These are phyloP conservation scores for Acromyrmex echinatior DNA, from an alignment of 1,140 invertebrate genomes.

Conservation along the genomic window DNA sequence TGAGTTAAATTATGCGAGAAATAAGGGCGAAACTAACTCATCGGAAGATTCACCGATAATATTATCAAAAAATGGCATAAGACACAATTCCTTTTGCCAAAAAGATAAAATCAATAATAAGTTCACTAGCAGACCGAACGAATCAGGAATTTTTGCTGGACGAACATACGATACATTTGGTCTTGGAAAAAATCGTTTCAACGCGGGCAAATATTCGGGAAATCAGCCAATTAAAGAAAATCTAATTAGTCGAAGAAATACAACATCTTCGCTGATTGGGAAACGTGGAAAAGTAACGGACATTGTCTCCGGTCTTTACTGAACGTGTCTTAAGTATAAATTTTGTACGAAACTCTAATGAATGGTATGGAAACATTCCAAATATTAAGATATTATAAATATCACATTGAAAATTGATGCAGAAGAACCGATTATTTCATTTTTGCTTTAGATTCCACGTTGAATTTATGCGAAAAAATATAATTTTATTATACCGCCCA, in stretches of 20 bases:
- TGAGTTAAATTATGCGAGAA: slow-evolving; percentile 68
- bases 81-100: slow-evolving; percentile 69
- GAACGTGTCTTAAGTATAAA: not conserved
- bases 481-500: not conserved
- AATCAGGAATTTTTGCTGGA: slow-evolving; percentile 81
- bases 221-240: slow-evolving; percentile 75
- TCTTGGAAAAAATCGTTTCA: slow-evolving; percentile 82
- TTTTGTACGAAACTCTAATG: not conserved
- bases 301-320: slow-evolving; percentile 84
- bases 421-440: not conserved
- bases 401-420: not conserved
- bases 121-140: slow-evolving; percentile 70
- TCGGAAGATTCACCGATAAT: slow-evolving; percentile 42
- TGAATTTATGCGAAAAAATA: not conserved
- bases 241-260: slow-evolving; percentile 76
- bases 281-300: slow-evolving; percentile 85
- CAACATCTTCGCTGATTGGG: slow-evolving; percentile 68
- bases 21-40: slow-evolving; percentile 42
- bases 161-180: slow-evolving; percentile 83
- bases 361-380: not conserved
- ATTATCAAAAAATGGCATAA: slow-evolving; percentile 53
- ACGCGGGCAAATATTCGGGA: slow-evolving; percentile 85
- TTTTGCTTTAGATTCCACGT: not conserved
- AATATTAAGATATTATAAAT: not conserved
- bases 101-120: slow-evolving; percentile 69